Evolutionary conservation across 1,140 invertebrate species (phyloP).

Genomic region (Anastrepha obliqua): DNA sequence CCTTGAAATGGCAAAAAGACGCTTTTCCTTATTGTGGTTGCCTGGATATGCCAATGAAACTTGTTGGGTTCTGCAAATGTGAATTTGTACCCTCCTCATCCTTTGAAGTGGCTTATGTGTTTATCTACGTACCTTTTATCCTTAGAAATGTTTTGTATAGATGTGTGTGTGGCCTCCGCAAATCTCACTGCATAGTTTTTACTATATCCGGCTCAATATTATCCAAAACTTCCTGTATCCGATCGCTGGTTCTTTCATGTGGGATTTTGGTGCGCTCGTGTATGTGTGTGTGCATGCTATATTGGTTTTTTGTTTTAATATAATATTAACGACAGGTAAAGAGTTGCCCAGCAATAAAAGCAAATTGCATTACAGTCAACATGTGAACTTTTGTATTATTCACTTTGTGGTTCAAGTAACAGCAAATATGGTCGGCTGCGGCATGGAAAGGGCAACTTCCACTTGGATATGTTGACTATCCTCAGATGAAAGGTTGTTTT

Average conservation of each 20-base stretch:
- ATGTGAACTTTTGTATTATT: too few relatives aligned
- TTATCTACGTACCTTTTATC: not conserved
- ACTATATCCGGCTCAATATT: not conserved
- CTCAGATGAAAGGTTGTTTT: too few relatives aligned
- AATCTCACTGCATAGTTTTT: not conserved
- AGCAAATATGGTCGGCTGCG: too few relatives aligned
- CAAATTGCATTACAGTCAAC: too few relatives aligned
- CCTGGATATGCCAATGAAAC: not conserved
- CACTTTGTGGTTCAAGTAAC: too few relatives aligned
- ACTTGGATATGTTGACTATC: too few relatives aligned
- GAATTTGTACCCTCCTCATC: not conserved
- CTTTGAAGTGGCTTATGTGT: not conserved
- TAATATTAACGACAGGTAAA: too few relatives aligned
- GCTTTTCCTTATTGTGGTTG: not conserved
- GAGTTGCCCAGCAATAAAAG: too few relatives aligned
- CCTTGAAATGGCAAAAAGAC: not conserved
- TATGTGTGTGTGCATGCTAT: not conserved
- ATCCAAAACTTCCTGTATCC: not conserved
- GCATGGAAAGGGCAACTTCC: too few relatives aligned
- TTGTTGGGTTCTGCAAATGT: not conserved
- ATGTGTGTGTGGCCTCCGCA: not conserved
- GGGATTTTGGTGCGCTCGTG: not conserved
- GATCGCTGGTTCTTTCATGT: not conserved
- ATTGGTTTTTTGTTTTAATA: not conserved
- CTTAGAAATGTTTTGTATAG: not conserved